phyloP scores from a whole-genome alignment of 2,888 invertebrate genomes.

The Neoaliturus tenellus region DNA sequence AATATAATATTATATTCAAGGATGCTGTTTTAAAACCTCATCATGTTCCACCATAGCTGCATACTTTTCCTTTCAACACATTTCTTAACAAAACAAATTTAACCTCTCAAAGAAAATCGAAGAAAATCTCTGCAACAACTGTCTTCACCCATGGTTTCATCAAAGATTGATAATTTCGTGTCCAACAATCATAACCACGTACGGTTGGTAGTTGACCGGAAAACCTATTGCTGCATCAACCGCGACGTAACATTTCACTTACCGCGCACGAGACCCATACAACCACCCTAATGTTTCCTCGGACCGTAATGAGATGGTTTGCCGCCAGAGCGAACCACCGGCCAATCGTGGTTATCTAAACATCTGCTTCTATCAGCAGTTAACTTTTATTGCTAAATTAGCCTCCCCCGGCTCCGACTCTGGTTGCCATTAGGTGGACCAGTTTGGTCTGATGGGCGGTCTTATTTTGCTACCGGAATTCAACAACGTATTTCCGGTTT shows the following conservation, averaged over 20 bases:
- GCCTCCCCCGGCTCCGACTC: neutral
- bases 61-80: too few species aligned
- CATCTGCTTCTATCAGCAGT: slow-evolving; percentile 9
- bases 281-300: neutral
- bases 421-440: neutral
- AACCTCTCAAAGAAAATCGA: too few species aligned
- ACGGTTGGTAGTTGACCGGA: too few species aligned
- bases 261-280: neutral
- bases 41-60: too few species aligned
- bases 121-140: too few species aligned
- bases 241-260: neutral
- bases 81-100: too few species aligned
- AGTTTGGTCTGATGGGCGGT: neutral
- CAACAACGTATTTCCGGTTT: neutral
- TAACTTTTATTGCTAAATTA: slow-evolving; percentile 15
- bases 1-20: too few species aligned
- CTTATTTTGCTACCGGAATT: slow-evolving; percentile 10
- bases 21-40: too few species aligned
- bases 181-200: too few species aligned
- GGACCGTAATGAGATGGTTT: neutral
- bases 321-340: neutral
- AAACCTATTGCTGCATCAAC: too few species aligned
- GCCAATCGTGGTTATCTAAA: neutral
- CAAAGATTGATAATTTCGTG: too few species aligned
- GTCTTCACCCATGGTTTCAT: too few species aligned